Conservation (phyloP, 2,113 vertebrate species). For the Heliornis fulica region DNA sequence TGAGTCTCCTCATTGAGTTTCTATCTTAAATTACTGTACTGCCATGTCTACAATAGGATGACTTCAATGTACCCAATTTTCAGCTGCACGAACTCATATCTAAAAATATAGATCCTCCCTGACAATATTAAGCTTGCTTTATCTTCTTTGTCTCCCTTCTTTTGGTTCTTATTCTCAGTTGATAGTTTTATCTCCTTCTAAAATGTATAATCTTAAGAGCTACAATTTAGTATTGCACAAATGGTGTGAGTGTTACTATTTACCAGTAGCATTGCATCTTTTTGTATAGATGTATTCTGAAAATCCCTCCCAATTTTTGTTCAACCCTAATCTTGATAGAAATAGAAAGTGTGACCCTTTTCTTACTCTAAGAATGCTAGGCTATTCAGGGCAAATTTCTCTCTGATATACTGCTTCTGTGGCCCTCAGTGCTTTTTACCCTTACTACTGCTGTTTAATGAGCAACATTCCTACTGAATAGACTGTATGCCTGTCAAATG, state of each 20-base stretch:
- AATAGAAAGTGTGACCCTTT: not conserved
- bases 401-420: not conserved
- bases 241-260: not conserved
- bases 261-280: not conserved
- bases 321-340: not conserved
- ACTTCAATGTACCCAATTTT: not conserved
- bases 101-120: not conserved
- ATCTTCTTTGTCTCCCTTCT: not conserved
- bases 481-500: not conserved
- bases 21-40: not conserved
- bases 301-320: not conserved
- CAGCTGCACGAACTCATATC: not conserved
- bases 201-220: not conserved
- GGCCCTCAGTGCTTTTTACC: not conserved
- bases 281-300: not conserved
- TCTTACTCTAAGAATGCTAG: not conserved
- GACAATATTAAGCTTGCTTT: not conserved
- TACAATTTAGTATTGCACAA: not conserved
- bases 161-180: not conserved
- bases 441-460: not conserved
- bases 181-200: not conserved
- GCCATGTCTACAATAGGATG: not conserved
- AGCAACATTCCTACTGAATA: not conserved
- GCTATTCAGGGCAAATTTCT: not conserved
- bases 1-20: not conserved